Conservation (phyloP, 2,797 vertebrate genomes). For the Myotis findleyi region DNA sequence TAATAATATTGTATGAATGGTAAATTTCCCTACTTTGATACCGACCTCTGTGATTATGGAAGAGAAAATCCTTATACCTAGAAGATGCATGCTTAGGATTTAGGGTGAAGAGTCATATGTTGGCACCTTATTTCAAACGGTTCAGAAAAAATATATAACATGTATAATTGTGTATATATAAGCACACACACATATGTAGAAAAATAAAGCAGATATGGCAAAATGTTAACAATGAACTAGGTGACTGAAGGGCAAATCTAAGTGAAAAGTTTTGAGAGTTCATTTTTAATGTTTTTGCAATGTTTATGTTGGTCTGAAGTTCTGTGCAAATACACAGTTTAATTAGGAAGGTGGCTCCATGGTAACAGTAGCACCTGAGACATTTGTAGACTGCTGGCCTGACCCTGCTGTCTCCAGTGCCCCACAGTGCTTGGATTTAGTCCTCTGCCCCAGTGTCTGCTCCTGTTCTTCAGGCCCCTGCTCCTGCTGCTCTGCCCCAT, state of each 20-base stretch:
- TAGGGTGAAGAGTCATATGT: background rate
- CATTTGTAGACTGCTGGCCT: background rate
- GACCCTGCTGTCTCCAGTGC: fast-evolving
- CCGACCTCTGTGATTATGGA: background rate
- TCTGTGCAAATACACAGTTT: background rate
- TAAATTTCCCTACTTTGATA: background rate
- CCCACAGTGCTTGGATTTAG: background rate
- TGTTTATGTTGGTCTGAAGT: conserved; percentile 1
- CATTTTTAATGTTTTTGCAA: background rate
- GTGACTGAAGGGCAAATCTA: background rate
- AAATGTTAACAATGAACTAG: background rate
- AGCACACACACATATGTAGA: background rate
- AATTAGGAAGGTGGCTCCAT: background rate
- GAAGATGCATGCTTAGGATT: background rate
- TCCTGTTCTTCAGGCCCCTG: background rate
- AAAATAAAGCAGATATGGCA: background rate
- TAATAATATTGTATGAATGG: background rate
- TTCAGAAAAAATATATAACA: background rate
- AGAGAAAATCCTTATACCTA: background rate
- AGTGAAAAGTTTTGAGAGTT: background rate
- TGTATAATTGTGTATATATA: background rate
- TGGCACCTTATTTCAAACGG: conserved; percentile 8
- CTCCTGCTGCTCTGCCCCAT: background rate
- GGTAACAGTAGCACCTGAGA: background rate
- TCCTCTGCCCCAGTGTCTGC: background rate